Conservation (phyloP, 1,140 invertebrate genomes). For the Cyclargus thomasi region DNA sequence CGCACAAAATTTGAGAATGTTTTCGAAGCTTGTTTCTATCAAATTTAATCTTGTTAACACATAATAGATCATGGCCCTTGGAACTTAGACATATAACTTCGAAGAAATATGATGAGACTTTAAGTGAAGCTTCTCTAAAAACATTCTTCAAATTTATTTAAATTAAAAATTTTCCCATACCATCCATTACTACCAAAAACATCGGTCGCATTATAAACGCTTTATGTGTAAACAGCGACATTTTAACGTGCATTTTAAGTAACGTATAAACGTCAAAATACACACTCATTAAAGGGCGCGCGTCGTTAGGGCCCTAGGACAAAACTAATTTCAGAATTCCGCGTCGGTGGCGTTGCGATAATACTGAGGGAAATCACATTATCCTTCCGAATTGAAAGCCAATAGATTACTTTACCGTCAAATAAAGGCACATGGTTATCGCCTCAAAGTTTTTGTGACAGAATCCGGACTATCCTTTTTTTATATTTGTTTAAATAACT, state of each 20-base stretch:
- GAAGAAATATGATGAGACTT: too few relatives aligned
- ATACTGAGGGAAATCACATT: background rate
- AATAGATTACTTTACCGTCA: background rate
- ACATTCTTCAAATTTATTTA: too few relatives aligned
- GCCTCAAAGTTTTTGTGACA: too few relatives aligned
- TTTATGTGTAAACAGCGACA: background rate
- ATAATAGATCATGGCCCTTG: too few relatives aligned
- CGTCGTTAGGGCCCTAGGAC: background rate
- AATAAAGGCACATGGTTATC: background rate
- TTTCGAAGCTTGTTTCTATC: background rate
- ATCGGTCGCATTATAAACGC: background rate
- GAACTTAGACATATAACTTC: too few relatives aligned
- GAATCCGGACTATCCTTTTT: too few relatives aligned
- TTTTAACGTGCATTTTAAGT: background rate
- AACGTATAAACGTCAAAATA: conserved; percentile 1
- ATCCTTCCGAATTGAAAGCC: background rate
- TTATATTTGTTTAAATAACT: too few relatives aligned
- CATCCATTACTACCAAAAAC: background rate
- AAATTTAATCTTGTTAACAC: too few relatives aligned
- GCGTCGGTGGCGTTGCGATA: background rate
- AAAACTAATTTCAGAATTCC: conserved; percentile 15
- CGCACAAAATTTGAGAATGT: too few relatives aligned
- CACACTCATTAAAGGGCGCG: background rate
- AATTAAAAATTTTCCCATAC: too few relatives aligned
- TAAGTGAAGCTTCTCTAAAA: too few relatives aligned